Percentiles rank a stretch among this genome's conserved stretches.
phyloP scores from a whole-genome alignment of 2,113 vertebrate species.

The Diadophis punctatus region DNA sequence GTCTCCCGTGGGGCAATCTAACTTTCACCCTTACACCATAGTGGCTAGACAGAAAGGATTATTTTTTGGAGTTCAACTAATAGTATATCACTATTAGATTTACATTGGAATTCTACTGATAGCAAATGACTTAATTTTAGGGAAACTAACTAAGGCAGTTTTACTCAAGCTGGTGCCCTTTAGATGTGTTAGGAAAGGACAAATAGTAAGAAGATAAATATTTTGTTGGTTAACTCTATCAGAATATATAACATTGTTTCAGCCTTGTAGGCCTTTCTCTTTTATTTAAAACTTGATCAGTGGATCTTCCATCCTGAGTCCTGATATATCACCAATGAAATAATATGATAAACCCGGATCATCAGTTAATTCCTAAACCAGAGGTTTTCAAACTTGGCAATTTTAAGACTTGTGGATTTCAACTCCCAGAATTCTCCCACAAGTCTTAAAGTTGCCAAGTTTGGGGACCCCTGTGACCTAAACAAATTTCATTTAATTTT shows the following conservation, averaged over 20 bases:
- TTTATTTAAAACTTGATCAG: conserved; percentile 43
- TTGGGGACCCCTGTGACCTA: neutral
- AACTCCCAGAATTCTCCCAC: no score
- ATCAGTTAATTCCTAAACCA: conserved; percentile 57
- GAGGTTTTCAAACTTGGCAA: no score
- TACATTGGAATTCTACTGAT: neutral
- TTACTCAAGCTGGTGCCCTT: neutral
- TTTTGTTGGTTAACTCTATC: conserved; percentile 13
- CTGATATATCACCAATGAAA: conserved; percentile 39
- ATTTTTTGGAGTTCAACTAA: neutral
- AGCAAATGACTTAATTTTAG: neutral
- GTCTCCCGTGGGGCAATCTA: neutral
- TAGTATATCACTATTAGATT: neutral
- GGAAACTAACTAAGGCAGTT: neutral
- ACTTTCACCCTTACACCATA: neutral
- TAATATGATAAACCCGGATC: conserved; percentile 60
- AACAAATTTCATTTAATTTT: conserved; percentile 71
- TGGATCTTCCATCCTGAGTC: conserved; percentile 33
- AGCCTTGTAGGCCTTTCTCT: neutral
- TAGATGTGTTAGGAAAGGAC: neutral
- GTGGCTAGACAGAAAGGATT: neutral
- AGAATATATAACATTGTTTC: conserved; percentile 12
- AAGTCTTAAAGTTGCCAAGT: no score
- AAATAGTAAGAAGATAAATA: neutral
- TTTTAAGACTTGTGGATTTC: no score